Evolutionary conservation across 2,113 vertebrate genomes (phyloP).

Genomic region (Ginglymostoma cirratum): DNA sequence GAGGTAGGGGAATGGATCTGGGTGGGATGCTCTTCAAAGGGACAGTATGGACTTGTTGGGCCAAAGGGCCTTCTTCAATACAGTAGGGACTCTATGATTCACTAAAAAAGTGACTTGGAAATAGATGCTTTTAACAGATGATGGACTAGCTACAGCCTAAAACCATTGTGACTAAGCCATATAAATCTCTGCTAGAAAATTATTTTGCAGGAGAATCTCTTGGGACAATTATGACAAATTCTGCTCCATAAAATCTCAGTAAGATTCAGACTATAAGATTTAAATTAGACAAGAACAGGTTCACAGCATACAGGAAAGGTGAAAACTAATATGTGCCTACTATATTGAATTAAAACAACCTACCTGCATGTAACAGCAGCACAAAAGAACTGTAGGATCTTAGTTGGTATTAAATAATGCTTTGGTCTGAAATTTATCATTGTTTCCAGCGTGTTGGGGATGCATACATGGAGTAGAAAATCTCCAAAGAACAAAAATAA

Average conservation of each 20-base stretch:
- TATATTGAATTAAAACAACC: background rate
- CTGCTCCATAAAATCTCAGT: background rate
- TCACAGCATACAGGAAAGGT: background rate
- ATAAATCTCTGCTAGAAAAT: background rate
- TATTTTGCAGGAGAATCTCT: background rate
- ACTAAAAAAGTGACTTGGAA: background rate
- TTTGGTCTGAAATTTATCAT: background rate
- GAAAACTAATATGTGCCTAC: background rate
- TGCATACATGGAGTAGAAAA: background rate
- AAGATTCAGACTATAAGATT: background rate
- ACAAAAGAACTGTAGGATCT: background rate
- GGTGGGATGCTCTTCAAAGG: too few relatives aligned
- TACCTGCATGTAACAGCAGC: background rate
- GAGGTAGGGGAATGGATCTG: too few relatives aligned
- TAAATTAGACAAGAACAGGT: background rate
- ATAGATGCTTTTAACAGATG: background rate
- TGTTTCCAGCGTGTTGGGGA: background rate
- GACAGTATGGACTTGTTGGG: too few relatives aligned
- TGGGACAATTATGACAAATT: background rate
- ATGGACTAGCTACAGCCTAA: background rate
- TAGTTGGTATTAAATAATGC: background rate
- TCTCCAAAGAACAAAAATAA: background rate
- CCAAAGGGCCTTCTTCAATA: too few relatives aligned
- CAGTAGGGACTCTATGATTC: too few relatives aligned
- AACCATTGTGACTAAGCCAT: background rate